These are phyloP conservation scores for Cantharis flavilabris DNA, from an alignment of 2,888 invertebrate genomes.

Conservation along the genomic window DNA sequence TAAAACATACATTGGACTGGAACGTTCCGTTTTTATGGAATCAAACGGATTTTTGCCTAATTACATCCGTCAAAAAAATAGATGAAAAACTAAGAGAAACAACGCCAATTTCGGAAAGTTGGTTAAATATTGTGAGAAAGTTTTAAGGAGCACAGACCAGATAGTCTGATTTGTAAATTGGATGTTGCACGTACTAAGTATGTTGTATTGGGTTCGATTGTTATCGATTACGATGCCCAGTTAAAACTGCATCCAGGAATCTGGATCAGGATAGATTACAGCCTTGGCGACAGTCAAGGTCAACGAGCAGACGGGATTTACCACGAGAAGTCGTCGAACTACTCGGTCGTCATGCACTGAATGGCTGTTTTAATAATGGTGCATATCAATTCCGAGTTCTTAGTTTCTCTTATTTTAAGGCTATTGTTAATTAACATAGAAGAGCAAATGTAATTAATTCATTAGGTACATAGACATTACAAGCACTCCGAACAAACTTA, in stretches of 20 bases:
- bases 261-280: conserved; percentile 27
- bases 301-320: conserved; percentile 33
- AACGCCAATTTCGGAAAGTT: not conserved
- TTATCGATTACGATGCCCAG: not conserved
- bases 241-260: conserved; percentile 16
- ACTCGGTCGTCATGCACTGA: conserved; percentile 33
- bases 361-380: conserved; percentile 31
- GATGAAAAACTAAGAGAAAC: not conserved
- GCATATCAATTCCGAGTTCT: conserved; percentile 21
- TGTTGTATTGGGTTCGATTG: not conserved
- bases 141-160: not conserved
- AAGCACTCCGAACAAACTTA: conserved; percentile 6
- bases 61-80: not conserved
- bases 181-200: not conserved
- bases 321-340: conserved; percentile 33
- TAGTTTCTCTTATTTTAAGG: conserved; percentile 14
- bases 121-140: not conserved
- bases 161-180: not conserved
- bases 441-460: conserved; percentile 15
- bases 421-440: conserved; percentile 19
- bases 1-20: not conserved
- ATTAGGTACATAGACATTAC: not conserved
- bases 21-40: not conserved
- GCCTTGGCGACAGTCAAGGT: conserved; percentile 36
- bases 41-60: not conserved